phyloP scores from a whole-genome alignment of 1,140 invertebrate genomes.

The Rhagoletis pomonella region DNA sequence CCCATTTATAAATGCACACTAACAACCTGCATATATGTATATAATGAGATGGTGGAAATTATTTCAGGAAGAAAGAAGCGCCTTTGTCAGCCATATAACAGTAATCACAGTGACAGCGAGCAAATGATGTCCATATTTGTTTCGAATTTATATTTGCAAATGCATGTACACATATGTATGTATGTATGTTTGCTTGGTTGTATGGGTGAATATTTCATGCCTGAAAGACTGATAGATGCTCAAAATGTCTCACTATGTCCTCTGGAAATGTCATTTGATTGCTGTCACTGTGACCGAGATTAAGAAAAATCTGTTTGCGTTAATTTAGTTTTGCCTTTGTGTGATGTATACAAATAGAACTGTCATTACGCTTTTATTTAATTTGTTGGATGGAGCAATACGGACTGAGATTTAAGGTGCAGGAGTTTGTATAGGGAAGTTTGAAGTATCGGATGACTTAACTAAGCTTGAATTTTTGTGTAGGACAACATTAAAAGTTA shows the following conservation, averaged over 20 bases:
- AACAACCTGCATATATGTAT: background rate
- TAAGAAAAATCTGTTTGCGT: constrained; percentile 47
- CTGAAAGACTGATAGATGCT: background rate
- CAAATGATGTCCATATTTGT: constrained; percentile 28
- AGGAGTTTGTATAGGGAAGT: no score
- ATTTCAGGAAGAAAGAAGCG: background rate
- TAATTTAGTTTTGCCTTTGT: constrained; percentile 4
- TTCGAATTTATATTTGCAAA: background rate
- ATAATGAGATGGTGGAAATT: constrained; percentile 41
- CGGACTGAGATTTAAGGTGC: no score
- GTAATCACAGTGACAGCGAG: constrained; percentile 47
- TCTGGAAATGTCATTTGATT: constrained; percentile 17
- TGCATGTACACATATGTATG: background rate
- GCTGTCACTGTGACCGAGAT: constrained; percentile 30
- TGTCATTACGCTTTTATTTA: constrained; percentile 18
- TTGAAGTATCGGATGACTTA: no score
- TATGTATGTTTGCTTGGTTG: background rate
- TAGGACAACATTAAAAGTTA: no score
- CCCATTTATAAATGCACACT: background rate
- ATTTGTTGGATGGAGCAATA: background rate
- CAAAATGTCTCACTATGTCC: background rate
- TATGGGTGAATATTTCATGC: background rate
- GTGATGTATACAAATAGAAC: constrained; percentile 36
- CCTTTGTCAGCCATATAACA: constrained; percentile 32
- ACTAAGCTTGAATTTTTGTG: no score